phyloP scores from a whole-genome alignment of 2,888 invertebrate genomes.

The Xylota segnis region DNA sequence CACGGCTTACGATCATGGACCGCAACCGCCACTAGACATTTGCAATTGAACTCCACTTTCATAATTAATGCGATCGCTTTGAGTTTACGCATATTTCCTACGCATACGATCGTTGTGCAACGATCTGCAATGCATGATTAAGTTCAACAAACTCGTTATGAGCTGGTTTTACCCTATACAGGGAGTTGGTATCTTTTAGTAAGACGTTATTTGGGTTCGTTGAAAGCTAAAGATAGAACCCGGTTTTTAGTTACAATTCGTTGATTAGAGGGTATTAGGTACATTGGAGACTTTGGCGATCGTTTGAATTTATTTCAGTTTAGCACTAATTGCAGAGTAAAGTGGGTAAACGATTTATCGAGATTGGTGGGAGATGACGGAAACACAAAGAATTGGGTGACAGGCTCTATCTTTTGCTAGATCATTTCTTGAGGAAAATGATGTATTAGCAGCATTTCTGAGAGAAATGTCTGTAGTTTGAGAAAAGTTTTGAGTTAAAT shows the following conservation, averaged over 20 bases:
- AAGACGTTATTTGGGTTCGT: constrained; percentile 14
- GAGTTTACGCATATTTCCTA: constrained; percentile 61
- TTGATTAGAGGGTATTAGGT: not conserved
- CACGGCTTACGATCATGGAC: constrained; percentile 20
- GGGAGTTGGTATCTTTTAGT: constrained; percentile 5
- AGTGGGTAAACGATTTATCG: no score
- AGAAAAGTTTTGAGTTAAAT: no score
- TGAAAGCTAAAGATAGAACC: not conserved
- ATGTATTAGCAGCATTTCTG: no score
- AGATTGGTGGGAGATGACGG: no score
- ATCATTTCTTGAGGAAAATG: no score
- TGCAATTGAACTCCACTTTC: constrained; percentile 75
- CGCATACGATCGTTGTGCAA: constrained; percentile 68
- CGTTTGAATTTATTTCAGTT: not conserved
- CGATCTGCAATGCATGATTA: constrained; percentile 37
- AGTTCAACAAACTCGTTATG: constrained; percentile 75
- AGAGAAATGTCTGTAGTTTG: no score
- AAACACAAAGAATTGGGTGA: no score
- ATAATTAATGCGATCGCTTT: constrained; percentile 67
- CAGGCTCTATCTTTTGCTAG: no score
- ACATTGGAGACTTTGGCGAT: not conserved
- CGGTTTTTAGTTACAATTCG: constrained; percentile 2
- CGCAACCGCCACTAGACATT: constrained; percentile 30
- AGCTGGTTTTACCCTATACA: constrained; percentile 17
- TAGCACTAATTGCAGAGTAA: not conserved